A percentile compares a stretch with the other conserved stretches of the same genome.
phyloP scores from a whole-genome alignment of 1,140 invertebrate species.

The Drosophila guanche region DNA sequence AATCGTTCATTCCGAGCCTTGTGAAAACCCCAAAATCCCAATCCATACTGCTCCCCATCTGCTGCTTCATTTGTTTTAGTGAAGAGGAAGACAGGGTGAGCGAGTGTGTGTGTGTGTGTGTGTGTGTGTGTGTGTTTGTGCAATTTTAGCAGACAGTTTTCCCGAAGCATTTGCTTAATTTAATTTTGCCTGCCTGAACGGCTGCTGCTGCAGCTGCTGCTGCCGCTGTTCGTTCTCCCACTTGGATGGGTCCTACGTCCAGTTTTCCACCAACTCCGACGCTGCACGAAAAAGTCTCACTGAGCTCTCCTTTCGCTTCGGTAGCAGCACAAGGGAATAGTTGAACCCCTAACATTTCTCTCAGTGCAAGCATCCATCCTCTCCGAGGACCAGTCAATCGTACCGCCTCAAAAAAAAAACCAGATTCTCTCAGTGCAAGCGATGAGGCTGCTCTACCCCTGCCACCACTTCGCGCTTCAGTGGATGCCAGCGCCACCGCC shows the following conservation, averaged over 20 bases:
- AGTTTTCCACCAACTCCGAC: not conserved
- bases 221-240: not conserved
- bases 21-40: constrained; percentile 35
- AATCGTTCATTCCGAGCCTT: constrained; percentile 48
- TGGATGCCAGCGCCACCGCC: not conserved
- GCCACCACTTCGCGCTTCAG: not conserved
- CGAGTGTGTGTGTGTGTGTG: constrained; percentile 8
- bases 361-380: too few species aligned
- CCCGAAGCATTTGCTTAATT: constrained; percentile 57
- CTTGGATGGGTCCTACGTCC: not conserved
- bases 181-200: constrained; percentile 49
- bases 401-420: too few species aligned
- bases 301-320: too few species aligned
- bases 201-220: constrained; percentile 18
- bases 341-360: too few species aligned
- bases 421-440: too few species aligned
- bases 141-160: constrained; percentile 30
- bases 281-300: not conserved
- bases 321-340: too few species aligned
- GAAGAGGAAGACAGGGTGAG: not conserved
- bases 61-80: constrained; percentile 33
- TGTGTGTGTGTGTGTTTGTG: not conserved
- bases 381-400: too few species aligned
- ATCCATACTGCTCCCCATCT: constrained; percentile 38
- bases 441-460: too few species aligned